Evolutionary conservation across 2,888 invertebrate genomes (phyloP).

Genomic region (Emmelina monodactyla): DNA sequence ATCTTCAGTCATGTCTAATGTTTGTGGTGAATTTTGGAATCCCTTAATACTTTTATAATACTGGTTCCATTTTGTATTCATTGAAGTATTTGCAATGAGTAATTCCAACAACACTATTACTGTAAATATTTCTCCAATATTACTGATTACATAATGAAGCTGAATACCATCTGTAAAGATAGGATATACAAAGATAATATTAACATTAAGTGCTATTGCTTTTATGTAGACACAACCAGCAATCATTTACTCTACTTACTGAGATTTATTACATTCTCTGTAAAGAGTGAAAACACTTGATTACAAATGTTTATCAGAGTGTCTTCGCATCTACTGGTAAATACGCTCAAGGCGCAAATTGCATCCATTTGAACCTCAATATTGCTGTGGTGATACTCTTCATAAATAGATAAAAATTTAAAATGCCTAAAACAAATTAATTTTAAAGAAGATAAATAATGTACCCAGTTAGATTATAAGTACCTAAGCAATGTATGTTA

Average conservation of each 20-base stretch:
- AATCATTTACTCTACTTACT: conserved; percentile 27
- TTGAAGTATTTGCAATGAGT: conserved; percentile 45
- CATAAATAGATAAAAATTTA: conserved; percentile 70
- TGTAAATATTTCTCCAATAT: conserved; percentile 72
- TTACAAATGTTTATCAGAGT: conserved; percentile 75
- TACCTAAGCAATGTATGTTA: too few relatives aligned
- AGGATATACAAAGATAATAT: conserved; percentile 3
- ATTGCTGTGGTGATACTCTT: conserved; percentile 63
- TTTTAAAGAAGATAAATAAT: too few relatives aligned
- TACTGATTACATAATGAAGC: conserved; percentile 55
- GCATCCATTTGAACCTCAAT: conserved; percentile 66
- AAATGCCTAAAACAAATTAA: conserved; percentile 56
- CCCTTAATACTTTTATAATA: conserved; percentile 79
- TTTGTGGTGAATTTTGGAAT: conserved; percentile 69
- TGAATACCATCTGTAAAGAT: conserved; percentile 48
- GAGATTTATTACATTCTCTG: conserved; percentile 51
- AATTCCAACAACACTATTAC: conserved; percentile 72
- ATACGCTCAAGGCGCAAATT: conserved; percentile 71
- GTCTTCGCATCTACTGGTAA: conserved; percentile 74
- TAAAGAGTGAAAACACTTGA: conserved; percentile 77
- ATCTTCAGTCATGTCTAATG: conserved; percentile 66
- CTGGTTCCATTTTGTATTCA: conserved; percentile 72
- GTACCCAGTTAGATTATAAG: too few relatives aligned
- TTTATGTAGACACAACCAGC: too few relatives aligned
- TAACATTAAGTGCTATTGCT: background rate